Evolutionary conservation across 2,797 vertebrate genomes (phyloP).

Genomic region (Botia kubotai): DNA sequence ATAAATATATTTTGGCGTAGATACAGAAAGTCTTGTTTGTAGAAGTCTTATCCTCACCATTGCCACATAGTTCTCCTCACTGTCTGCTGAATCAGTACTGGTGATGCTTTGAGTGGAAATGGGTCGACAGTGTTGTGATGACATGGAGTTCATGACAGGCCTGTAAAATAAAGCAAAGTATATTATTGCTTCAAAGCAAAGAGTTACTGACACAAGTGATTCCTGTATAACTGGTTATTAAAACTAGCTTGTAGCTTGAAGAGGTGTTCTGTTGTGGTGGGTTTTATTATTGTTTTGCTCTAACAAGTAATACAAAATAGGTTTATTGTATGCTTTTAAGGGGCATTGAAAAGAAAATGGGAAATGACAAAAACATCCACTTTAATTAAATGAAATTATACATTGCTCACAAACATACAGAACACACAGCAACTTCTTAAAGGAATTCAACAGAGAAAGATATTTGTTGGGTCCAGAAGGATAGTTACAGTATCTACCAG

Average conservation of each 20-base stretch:
- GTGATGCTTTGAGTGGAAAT: slow-evolving; percentile 99
- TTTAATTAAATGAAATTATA: no score
- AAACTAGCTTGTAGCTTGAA: no score
- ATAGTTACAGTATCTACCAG: background rate
- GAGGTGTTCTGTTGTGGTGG: no score
- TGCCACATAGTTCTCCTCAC: slow-evolving; percentile 97
- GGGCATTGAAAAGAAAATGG: no score
- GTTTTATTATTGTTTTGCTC: no score
- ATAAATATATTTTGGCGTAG: no score
- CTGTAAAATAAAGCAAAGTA: slow-evolving; percentile 69
- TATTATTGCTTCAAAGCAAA: background rate
- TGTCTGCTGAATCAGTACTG: slow-evolving; percentile 98
- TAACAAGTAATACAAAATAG: no score
- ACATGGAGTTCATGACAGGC: slow-evolving; percentile 85
- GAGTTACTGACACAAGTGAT: no score
- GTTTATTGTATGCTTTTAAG: no score
- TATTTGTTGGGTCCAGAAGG: slow-evolving; percentile 27
- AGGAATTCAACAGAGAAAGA: background rate
- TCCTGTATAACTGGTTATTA: no score
- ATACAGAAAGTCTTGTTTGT: background rate
- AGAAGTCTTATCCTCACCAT: slow-evolving; percentile 83
- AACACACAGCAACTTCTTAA: slow-evolving; percentile 4
- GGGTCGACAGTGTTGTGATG: slow-evolving; percentile 92
- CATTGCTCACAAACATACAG: no score
- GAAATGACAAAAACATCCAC: no score